Conservation (phyloP, 2,888 invertebrate genomes). For the Sphaerophoria rueppellii region DNA sequence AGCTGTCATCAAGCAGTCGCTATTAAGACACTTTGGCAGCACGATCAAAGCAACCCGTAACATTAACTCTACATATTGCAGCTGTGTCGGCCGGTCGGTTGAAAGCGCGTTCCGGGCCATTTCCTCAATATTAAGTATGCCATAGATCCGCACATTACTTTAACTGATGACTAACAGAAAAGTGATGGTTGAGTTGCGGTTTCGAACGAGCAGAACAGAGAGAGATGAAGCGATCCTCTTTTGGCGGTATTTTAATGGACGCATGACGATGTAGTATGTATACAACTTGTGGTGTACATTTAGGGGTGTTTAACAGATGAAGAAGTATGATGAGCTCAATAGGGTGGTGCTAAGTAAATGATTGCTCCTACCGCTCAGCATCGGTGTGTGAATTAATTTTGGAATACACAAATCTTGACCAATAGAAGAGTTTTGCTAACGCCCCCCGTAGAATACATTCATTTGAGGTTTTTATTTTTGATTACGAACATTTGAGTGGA, state of each 20-base stretch:
- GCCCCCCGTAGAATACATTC: neutral
- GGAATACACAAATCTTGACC: neutral
- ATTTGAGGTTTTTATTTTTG: neutral
- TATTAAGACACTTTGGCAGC: slow-evolving; percentile 73
- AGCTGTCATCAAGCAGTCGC: slow-evolving; percentile 70
- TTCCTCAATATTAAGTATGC: slow-evolving; percentile 68
- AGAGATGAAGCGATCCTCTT: slow-evolving; percentile 39
- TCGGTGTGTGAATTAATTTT: neutral
- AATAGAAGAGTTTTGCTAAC: neutral
- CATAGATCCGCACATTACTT: slow-evolving; percentile 49
- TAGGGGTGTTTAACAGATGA: neutral
- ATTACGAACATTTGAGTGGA: neutral
- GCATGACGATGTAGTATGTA: slow-evolving; percentile 57
- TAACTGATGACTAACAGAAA: slow-evolving; percentile 7
- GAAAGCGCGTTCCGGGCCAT: slow-evolving; percentile 59
- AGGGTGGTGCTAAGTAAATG: slow-evolving; percentile 21
- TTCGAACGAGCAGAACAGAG: slow-evolving; percentile 46
- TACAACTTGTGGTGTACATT: neutral
- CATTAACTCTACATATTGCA: slow-evolving; percentile 62
- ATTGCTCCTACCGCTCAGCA: neutral
- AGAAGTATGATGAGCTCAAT: slow-evolving; percentile 2
- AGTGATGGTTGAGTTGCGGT: slow-evolving; percentile 54
- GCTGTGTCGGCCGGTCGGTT: slow-evolving; percentile 56
- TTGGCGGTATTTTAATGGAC: slow-evolving; percentile 62
- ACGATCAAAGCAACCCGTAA: slow-evolving; percentile 70